Conservation (phyloP, 2,888 invertebrate species). For the Trachelus troglodyta region DNA sequence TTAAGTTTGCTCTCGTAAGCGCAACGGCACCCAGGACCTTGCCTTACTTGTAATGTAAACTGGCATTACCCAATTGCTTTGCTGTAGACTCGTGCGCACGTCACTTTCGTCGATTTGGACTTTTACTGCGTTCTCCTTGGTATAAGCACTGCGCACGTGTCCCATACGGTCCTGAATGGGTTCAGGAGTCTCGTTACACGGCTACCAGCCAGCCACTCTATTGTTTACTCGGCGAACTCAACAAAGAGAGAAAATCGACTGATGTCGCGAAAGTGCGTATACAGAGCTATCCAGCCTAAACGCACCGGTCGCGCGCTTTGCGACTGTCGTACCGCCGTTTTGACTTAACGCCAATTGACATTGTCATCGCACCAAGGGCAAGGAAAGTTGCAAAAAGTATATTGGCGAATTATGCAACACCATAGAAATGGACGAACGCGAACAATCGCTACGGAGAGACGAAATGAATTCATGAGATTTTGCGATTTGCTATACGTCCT, state of each 20-base stretch:
- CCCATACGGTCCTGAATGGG: not conserved
- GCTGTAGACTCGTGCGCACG: not conserved
- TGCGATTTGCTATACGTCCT: not conserved
- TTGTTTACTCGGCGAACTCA: not conserved
- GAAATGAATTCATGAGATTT: not conserved
- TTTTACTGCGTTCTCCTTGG: not conserved
- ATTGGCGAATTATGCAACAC: not conserved
- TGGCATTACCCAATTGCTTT: not conserved
- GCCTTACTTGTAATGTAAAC: not conserved
- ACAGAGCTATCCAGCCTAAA: not conserved
- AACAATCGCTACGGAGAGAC: not conserved
- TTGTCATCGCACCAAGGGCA: not conserved
- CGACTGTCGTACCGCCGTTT: not conserved
- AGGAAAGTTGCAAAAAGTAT: not conserved
- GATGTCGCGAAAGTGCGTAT: not conserved
- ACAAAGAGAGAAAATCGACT: not conserved
- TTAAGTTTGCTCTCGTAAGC: not conserved
- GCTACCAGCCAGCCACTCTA: not conserved
- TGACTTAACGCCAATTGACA: not conserved
- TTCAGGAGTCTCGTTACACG: not conserved
- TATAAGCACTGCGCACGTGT: not conserved
- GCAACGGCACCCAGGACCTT: not conserved
- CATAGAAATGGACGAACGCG: not conserved
- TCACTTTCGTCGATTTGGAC: not conserved
- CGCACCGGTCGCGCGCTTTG: not conserved